phyloP scores from a whole-genome alignment of 2,113 vertebrate species.

The Xyrauchen texanus region DNA sequence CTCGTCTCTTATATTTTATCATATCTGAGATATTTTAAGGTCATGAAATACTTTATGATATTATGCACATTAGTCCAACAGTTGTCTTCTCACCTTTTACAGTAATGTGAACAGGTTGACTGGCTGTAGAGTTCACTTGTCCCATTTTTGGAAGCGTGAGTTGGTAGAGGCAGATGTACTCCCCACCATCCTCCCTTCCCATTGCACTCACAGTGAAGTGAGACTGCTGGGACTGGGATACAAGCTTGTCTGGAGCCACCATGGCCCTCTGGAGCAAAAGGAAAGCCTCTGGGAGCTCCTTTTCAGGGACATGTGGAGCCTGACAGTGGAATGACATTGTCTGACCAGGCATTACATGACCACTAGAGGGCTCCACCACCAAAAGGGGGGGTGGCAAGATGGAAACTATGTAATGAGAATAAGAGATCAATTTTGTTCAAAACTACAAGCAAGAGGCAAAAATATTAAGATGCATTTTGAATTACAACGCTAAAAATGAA shows the following conservation, averaged over 20 bases:
- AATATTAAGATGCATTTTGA: background rate
- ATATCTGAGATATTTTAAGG: background rate
- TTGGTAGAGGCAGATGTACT: slow-evolving; percentile 71
- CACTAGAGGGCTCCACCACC: slow-evolving; percentile 25
- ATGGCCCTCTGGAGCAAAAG: slow-evolving; percentile 17
- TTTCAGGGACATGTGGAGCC: slow-evolving; percentile 7
- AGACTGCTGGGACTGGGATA: slow-evolving; percentile 28
- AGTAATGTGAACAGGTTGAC: slow-evolving; percentile 58
- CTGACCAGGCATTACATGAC: slow-evolving; percentile 29
- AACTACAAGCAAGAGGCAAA: too few species aligned
- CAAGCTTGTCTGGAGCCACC: background rate
- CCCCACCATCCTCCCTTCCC: slow-evolving; percentile 56
- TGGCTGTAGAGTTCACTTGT: slow-evolving; percentile 63
- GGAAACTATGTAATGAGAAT: too few species aligned
- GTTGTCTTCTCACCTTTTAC: slow-evolving; percentile 57
- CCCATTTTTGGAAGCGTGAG: slow-evolving; percentile 20
- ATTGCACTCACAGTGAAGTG: slow-evolving; percentile 65
- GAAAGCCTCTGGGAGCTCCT: background rate
- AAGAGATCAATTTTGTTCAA: too few species aligned
- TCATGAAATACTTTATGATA: too few species aligned
- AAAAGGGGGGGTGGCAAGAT: slow-evolving; percentile 29
- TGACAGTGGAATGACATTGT: slow-evolving; percentile 38
- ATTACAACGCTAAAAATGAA: background rate
- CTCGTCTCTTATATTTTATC: background rate
- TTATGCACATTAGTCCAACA: background rate